A percentile compares a stretch with the other conserved stretches of the same genome.
These are phyloP conservation scores for Polyploca ridens DNA, from an alignment of 2,888 invertebrate species.

Conservation along the genomic window DNA sequence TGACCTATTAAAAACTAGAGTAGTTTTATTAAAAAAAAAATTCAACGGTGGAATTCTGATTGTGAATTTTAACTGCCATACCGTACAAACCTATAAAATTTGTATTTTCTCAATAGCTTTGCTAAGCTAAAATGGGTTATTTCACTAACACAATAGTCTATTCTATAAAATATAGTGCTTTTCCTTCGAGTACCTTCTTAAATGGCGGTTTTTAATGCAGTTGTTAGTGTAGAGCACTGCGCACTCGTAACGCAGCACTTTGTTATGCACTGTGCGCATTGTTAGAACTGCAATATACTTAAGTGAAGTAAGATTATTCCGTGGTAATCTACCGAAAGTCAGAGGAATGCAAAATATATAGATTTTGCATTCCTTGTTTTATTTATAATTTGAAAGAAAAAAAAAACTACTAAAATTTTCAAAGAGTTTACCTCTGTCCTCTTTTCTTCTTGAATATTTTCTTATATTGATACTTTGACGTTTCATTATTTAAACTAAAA, in stretches of 20 bases:
- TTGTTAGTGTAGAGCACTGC: conserved; percentile 13
- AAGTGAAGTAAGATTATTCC: background rate
- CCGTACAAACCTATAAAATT: background rate
- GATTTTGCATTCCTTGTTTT: no score
- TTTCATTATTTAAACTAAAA: no score
- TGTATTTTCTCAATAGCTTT: background rate
- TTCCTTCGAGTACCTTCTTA: conserved; percentile 18
- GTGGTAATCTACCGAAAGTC: background rate
- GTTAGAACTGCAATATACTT: background rate
- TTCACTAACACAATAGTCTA: conserved; percentile 18
- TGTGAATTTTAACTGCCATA: no score
- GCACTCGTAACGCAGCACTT: conserved; percentile 20
- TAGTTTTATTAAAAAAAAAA: no score
- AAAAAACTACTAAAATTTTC: no score
- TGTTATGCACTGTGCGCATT: background rate
- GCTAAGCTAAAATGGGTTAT: background rate
- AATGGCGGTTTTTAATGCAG: conserved; percentile 37
- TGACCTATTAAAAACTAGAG: no score
- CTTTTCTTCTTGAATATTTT: no score
- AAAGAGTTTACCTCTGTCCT: no score
- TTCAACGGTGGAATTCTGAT: no score
- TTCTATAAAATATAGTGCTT: conserved; percentile 30
- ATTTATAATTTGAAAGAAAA: no score
- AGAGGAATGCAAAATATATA: background rate
- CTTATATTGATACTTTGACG: no score